Evolutionary conservation across 2,113 vertebrate species (phyloP).

Genomic region (Sciurus niger): DNA sequence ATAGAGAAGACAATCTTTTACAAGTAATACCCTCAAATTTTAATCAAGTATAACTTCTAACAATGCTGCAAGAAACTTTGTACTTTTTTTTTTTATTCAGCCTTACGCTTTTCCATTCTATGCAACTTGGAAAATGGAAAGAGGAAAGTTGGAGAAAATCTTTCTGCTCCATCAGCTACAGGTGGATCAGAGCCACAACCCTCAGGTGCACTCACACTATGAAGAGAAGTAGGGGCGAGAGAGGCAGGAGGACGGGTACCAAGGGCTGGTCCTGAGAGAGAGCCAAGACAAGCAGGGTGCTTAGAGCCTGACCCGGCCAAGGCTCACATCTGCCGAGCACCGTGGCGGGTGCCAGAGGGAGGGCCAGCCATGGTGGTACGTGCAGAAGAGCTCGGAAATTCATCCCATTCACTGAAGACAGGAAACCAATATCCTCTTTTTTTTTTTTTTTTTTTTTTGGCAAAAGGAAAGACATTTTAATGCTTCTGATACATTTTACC

Average conservation of each 20-base stretch:
- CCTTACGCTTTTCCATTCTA: neutral
- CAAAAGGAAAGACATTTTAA: neutral
- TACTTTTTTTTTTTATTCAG: constrained; percentile 53
- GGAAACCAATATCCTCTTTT: neutral
- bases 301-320: neutral
- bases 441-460: neutral
- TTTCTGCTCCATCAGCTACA: neutral
- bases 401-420: neutral
- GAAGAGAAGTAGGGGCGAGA: neutral
- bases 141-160: neutral
- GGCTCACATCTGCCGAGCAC: neutral
- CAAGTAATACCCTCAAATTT: constrained; percentile 74
- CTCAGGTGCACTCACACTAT: neutral
- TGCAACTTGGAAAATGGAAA: constrained; percentile 38
- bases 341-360: fast-evolving
- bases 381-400: neutral
- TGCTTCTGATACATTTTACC: neutral
- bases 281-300: neutral
- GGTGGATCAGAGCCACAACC: neutral
- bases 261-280: neutral
- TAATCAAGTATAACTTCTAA: constrained; percentile 74
- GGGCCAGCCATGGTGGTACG: fast-evolving
- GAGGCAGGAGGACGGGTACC: neutral
- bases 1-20: constrained; percentile 68
- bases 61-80: constrained; percentile 50